phyloP scores from a whole-genome alignment of 53 echinoderm and acorn worm species.

The Paelopatides confundens region DNA sequence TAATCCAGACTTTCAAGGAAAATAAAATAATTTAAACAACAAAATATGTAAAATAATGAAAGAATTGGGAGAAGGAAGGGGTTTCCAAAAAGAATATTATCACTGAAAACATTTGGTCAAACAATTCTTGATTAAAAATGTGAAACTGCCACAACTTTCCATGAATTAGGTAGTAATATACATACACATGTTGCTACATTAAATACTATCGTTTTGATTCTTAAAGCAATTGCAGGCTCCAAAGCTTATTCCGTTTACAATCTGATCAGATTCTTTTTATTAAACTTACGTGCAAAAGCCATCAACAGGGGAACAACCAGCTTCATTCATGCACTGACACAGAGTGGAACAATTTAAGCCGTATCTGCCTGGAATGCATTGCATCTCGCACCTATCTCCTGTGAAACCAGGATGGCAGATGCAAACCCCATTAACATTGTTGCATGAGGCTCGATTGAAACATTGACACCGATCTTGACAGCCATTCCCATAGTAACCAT shows the following conservation, averaged over 20 bases:
- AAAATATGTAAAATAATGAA: no score
- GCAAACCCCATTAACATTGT: constrained; percentile 66
- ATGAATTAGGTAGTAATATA: no score
- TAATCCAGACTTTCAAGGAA: neutral
- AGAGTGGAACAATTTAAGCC: constrained; percentile 59
- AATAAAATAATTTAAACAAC: neutral
- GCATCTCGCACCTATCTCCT: constrained; percentile 75
- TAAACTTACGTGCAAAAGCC: constrained; percentile 75
- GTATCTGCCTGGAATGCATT: constrained; percentile 57
- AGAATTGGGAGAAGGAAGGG: no score
- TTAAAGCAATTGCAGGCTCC: neutral
- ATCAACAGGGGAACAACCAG: constrained; percentile 69
- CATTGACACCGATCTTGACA: constrained; percentile 68
- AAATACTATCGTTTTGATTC: no score
- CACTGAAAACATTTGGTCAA: no score
- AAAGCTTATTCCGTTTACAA: neutral
- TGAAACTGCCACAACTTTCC: no score
- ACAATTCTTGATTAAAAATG: no score
- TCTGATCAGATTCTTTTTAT: neutral
- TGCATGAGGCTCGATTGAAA: constrained; percentile 66
- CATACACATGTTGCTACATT: no score
- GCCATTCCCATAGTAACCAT: constrained; percentile 63
- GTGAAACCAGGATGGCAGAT: constrained; percentile 61
- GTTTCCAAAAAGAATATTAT: no score
- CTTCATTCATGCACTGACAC: constrained; percentile 78